Base-by-base conservation (phyloP, 2,888 invertebrate species). In the Deroplatys truncata region DNA sequence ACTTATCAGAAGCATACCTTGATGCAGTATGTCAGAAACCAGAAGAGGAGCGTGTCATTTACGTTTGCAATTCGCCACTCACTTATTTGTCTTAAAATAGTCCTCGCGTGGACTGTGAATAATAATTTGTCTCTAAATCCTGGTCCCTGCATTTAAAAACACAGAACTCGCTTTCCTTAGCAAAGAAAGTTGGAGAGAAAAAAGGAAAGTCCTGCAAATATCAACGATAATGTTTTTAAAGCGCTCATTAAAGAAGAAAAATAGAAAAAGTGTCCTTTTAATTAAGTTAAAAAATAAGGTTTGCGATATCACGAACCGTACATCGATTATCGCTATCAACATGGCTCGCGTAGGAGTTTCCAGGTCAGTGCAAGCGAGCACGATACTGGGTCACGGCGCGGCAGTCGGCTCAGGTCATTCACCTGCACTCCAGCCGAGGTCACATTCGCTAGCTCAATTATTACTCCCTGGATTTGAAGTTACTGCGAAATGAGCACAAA, bases 341-440 rank as follows among this genome's bases (percentile, higher is more conserved):
- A 16, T 72, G 20, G 43, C 43, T 43, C 13, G 25, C 56, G 56
- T 72, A 20, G 56, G 56, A 72, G 56, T 72, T 72, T 72, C 56
- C 56, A 72, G 56, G 56, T 72, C 56, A 72, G 56, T 72, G 56
- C 56, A 72, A 72, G 56, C 56, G 20, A 72, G 56, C 56, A 72
- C 56, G 56, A 72, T 72, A 72, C 56, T 72, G 56, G 56, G 56
- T 72, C 56, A 72, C 56, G 56, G 56, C 56, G 56, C 56, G 56
- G 56, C 56, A 72, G 56, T 72, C 56, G 56, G 87, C 83, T 87
- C 43, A 83, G 87, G 87, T 87, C 87, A 87, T 87, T 87, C 87
- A 87, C 87, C 87, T 87, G 87, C 35, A 35, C 82, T 82, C 35
- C 87, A 82, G 28, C 87, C 87, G 87, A 87, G 87, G 87, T 87